Base-by-base conservation (phyloP, 2,888 invertebrate genomes). In the Periphyllus acericola region DNA sequence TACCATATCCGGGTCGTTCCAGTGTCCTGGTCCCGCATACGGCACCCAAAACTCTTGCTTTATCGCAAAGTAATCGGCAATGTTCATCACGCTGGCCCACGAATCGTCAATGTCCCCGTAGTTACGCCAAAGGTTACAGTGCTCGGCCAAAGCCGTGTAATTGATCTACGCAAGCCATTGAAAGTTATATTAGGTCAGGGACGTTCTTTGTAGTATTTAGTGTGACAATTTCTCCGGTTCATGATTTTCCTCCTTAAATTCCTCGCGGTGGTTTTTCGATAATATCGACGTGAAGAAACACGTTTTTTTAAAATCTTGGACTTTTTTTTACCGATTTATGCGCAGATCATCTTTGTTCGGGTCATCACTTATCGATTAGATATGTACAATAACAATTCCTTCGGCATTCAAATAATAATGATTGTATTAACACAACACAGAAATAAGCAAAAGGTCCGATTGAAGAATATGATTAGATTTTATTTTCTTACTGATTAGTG, bases 1-100 rank as follows among this genome's bases (percentile, higher is more conserved):
- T 17, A 95, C 95, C 95, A 95, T 95, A 91, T 95, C 95, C 9
- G 95, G 95, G 91, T 95, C 95, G 90, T 95, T 95, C 95, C 95
- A 95, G 90, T 94, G 94, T 6, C 95, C 95, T 0, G 95, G 94
- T 0, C 95, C 95, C 1, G 94, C 93, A 91, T 93, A 92, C 17
- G 92, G 90, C 0, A 92, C 93, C 83, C 95, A 91, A 71, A 93
- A 91, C 46, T 94, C 93, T 91, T 95, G 95, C 90, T 94, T 93
- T 76, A 92, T 91, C 9, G 93, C 94, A 90, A 94, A 95, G 93
- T 94, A 95, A 90, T 93, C 91, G 90, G 94, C 93, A 90, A 94
- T 94, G 78, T 90, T 91, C 3, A 91, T 92, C 8, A 95, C 92
- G 21, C 93, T 94, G 0, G 90, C 90, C 94, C 94, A 95, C 0